A percentile compares a stretch with the other conserved stretches of the same genome.
These are phyloP conservation scores for Acipenser ruthenus DNA, from an alignment of 2,797 vertebrate genomes.

Conservation along the genomic window DNA sequence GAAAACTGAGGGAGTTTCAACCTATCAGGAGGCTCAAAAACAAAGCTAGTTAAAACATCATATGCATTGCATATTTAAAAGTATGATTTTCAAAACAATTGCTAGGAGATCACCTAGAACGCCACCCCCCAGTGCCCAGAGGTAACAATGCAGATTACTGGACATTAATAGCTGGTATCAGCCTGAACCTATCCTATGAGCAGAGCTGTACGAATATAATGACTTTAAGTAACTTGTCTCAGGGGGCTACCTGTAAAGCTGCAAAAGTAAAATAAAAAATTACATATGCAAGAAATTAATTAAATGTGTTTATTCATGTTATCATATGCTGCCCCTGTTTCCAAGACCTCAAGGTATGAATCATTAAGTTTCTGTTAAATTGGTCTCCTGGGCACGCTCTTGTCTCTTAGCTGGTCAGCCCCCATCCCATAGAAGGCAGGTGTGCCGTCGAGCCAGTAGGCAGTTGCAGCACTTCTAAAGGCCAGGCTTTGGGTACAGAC, in stretches of 20 bases:
- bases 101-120: constrained; percentile 42
- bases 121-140: constrained; percentile 23
- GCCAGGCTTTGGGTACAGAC: constrained; percentile 41
- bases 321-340: constrained; percentile 85
- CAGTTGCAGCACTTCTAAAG: constrained; percentile 43
- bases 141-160: too few species aligned
- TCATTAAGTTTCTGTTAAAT: constrained; percentile 94
- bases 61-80: constrained; percentile 61
- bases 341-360: constrained; percentile 88
- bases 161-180: too few species aligned
- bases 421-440: constrained; percentile 82
- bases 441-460: constrained; percentile 47
- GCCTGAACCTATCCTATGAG: too few species aligned
- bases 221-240: not conserved
- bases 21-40: constrained; percentile 66
- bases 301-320: constrained; percentile 95
- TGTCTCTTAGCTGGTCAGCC: constrained; percentile 72
- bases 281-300: constrained; percentile 77
- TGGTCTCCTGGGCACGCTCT: constrained; percentile 78
- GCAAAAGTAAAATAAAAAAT: constrained; percentile 52
- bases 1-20: constrained; percentile 63
- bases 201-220: too few species aligned
- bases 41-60: constrained; percentile 57
- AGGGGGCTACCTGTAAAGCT: constrained; percentile 39
- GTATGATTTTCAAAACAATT: constrained; percentile 53